phyloP scores from a whole-genome alignment of 2,797 vertebrate genomes.

The Sebastes steindachneri region DNA sequence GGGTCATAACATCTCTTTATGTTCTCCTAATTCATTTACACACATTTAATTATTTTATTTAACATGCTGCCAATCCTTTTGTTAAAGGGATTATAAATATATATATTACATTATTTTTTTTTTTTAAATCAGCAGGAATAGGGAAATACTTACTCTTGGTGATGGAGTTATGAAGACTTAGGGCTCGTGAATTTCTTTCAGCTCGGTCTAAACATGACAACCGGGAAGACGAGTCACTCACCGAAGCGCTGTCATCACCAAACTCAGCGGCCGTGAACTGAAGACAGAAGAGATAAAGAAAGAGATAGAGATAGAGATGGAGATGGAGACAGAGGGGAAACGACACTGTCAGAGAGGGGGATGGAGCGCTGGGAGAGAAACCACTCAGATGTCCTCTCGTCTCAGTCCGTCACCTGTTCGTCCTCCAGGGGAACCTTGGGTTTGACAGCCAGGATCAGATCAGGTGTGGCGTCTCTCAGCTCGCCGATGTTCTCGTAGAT shows the following conservation, averaged over 20 bases:
- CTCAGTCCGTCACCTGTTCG: constrained; percentile 75
- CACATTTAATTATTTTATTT: not conserved
- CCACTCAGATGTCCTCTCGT: constrained; percentile 2
- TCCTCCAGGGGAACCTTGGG: constrained; percentile 79
- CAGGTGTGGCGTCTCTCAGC: constrained; percentile 85
- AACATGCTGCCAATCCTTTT: not conserved
- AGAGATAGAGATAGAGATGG: not conserved
- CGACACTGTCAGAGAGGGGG: constrained; percentile 19
- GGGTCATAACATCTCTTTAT: constrained; percentile 11
- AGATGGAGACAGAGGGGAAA: constrained; percentile 15
- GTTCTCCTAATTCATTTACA: not conserved
- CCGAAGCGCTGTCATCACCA: constrained; percentile 78
- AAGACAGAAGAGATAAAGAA: constrained; percentile 12
- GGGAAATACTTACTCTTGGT: constrained; percentile 75
- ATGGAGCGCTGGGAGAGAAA: not conserved
- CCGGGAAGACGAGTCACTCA: constrained; percentile 72
- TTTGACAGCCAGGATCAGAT: constrained; percentile 88
- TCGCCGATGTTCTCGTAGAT: constrained; percentile 82
- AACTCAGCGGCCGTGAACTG: constrained; percentile 74
- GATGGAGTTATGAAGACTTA: constrained; percentile 88
- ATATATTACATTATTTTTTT: not conserved
- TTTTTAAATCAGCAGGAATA: not conserved
- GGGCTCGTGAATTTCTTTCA: constrained; percentile 86
- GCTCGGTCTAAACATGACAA: constrained; percentile 77
- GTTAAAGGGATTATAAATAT: not conserved